phyloP scores from a whole-genome alignment of 2,113 vertebrate species.

The Dipodomys spectabilis region DNA sequence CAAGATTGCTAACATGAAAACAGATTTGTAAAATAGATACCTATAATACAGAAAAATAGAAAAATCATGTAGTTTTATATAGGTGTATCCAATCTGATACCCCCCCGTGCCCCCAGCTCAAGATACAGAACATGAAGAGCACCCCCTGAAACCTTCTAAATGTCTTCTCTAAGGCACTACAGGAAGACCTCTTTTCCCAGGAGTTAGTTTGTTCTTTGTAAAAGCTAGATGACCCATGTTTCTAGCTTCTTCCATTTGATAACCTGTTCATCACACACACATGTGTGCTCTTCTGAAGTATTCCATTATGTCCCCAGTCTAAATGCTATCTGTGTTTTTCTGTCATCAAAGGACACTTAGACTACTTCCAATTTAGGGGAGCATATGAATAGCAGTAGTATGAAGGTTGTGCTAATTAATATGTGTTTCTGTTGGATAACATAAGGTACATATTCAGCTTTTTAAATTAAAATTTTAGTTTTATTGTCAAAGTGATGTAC shows the following conservation, averaged over 20 bases:
- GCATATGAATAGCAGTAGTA: background rate
- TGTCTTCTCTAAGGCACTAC: too few species aligned
- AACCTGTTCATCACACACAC: background rate
- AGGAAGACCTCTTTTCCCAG: background rate
- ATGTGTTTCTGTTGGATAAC: background rate
- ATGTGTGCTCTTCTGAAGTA: background rate
- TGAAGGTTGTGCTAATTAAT: too few species aligned
- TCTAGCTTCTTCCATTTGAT: background rate
- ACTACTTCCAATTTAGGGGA: background rate
- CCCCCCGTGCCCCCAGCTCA: too few species aligned
- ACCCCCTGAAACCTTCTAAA: too few species aligned
- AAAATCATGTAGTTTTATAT: too few species aligned
- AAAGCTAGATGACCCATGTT: background rate
- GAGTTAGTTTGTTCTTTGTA: background rate
- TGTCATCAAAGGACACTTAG: background rate
- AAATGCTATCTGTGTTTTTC: background rate
- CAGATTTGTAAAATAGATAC: too few species aligned
- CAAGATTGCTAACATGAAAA: too few species aligned
- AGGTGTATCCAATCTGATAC: too few species aligned
- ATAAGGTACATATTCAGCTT: background rate
- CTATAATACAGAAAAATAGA: too few species aligned
- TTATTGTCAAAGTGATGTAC: too few species aligned
- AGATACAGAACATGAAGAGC: too few species aligned
- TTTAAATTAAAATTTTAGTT: background rate
- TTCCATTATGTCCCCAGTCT: background rate